Evolutionary conservation across 1,140 invertebrate genomes (phyloP).

Genomic region (Achatina immaculata): DNA sequence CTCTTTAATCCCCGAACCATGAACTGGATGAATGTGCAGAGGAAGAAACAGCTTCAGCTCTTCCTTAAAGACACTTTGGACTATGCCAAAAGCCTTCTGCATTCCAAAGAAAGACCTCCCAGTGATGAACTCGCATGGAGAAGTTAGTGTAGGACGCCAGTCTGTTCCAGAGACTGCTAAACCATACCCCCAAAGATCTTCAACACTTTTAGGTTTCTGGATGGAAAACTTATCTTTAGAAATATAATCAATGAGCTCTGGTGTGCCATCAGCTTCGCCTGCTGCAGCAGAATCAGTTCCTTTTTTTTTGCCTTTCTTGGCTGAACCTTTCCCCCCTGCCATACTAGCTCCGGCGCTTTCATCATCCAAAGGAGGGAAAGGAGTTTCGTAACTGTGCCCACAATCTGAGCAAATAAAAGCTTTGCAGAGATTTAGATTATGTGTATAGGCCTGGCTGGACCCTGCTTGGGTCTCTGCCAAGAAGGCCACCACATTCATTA

Average conservation of each 20-base stretch:
- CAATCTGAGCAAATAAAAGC: slow-evolving; percentile 56
- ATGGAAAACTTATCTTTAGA: slow-evolving; percentile 55
- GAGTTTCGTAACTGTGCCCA: slow-evolving; percentile 57
- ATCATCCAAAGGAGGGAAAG: slow-evolving; percentile 51
- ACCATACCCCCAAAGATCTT: slow-evolving; percentile 59
- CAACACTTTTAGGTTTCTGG: slow-evolving; percentile 47
- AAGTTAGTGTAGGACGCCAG: slow-evolving; percentile 55
- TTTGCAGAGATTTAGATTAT: slow-evolving; percentile 53
- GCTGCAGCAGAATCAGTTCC: background rate
- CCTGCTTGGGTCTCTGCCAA: slow-evolving; percentile 49
- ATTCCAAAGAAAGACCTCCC: slow-evolving; percentile 55
- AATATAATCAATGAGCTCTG: slow-evolving; percentile 57
- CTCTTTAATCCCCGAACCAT: slow-evolving; percentile 50
- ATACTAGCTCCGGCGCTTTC: slow-evolving; percentile 28
- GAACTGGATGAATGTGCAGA: slow-evolving; percentile 56
- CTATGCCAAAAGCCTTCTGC: slow-evolving; percentile 52
- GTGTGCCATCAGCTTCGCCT: slow-evolving; percentile 2
- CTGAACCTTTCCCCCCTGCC: background rate
- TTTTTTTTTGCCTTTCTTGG: background rate
- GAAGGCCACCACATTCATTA: slow-evolving; percentile 61
- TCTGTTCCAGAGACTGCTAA: slow-evolving; percentile 56
- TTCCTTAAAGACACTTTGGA: slow-evolving; percentile 61
- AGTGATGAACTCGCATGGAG: slow-evolving; percentile 59
- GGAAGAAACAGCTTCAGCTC: slow-evolving; percentile 59
- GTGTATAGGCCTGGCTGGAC: slow-evolving; percentile 20